Base-by-base conservation (phyloP, 2,797 vertebrate genomes). In the Stomatorhinus walkeri region DNA sequence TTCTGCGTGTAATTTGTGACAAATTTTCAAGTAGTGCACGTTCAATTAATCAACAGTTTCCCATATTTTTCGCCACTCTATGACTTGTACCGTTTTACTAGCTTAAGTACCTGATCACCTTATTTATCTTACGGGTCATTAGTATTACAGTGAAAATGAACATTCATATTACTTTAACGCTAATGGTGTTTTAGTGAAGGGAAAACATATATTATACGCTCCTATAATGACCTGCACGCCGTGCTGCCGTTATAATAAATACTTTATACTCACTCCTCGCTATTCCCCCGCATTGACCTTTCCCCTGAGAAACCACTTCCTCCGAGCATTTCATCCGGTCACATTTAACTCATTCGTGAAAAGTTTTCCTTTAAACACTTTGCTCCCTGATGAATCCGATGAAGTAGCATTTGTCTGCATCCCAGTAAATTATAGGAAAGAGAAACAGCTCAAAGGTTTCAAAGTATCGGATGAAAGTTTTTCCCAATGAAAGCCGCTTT, bases 251-350 rank as follows among this genome's bases (percentile, higher is more conserved):
- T 72, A 16, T 32, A 72, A 36, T 72, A 72, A 36, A 72, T 5
- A 32, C 28, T 72, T 72, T 4, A 14, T 10, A 32, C 28, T 0
- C 12, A 32, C 64, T 72, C 32, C 12, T 1, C 4, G 64, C 28
- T 72, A 79, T 79, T 43, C 43, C n/a, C 93, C 93, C 94, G 93
- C 92, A 93, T 93, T 95, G 95, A 95, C 95, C 94, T 95, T 94
- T 95, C 95, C 94, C 95, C 94, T 93, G 95, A 94, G 94, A 95
- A 96, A 96, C 93, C 96, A 96, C 96, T 96, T 96, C 96, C 96
- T 96, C 94, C 92, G 92, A 93, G 94, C 94, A 93, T 95, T 94
- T 92, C 94, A 87, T 89, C 89, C 96, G 95, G 95, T 95, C 96
- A 96, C 93, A 94, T 95, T 93, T 91, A 94, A 94, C 90, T 95